Conservation (phyloP, 2,888 invertebrate genomes). For the Plagodis pulveraria region DNA sequence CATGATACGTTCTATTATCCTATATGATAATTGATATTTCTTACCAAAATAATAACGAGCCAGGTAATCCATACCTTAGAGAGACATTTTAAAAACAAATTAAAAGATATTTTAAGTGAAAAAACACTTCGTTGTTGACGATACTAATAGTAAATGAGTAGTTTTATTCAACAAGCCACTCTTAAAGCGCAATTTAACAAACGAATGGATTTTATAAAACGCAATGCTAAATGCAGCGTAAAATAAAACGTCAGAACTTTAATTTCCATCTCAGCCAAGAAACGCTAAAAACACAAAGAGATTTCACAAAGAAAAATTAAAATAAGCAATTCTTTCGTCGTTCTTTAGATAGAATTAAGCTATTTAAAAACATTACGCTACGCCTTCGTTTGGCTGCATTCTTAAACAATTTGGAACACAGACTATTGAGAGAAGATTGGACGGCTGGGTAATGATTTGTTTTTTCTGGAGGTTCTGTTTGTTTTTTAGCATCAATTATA, state of each 20-base stretch:
- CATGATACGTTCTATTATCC: no score
- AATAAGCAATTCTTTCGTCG: slow-evolving; percentile 31
- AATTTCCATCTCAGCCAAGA: slow-evolving; percentile 10
- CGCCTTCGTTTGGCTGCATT: slow-evolving; percentile 12
- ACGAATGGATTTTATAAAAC: not conserved
- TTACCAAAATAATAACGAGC: no score
- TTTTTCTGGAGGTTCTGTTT: no score
- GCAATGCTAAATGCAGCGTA: slow-evolving; percentile 8
- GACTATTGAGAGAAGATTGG: not conserved
- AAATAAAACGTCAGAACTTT: slow-evolving; percentile 18
- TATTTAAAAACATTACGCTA: slow-evolving; percentile 32
- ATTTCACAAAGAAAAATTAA: slow-evolving; percentile 30
- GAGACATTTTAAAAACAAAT: no score
- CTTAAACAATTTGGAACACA: not conserved
- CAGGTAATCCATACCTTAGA: no score
- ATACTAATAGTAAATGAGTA: no score
- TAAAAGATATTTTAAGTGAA: no score
- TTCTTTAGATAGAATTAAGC: slow-evolving; percentile 33
- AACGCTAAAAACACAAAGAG: slow-evolving; percentile 16
- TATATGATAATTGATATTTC: no score
- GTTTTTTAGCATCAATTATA: no score
- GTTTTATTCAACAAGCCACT: no score
- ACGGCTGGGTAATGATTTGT: no score
- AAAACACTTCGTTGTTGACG: no score
- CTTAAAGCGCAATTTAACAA: not conserved